phyloP scores from a whole-genome alignment of 2,797 vertebrate species.

The Lepus townsendii region DNA sequence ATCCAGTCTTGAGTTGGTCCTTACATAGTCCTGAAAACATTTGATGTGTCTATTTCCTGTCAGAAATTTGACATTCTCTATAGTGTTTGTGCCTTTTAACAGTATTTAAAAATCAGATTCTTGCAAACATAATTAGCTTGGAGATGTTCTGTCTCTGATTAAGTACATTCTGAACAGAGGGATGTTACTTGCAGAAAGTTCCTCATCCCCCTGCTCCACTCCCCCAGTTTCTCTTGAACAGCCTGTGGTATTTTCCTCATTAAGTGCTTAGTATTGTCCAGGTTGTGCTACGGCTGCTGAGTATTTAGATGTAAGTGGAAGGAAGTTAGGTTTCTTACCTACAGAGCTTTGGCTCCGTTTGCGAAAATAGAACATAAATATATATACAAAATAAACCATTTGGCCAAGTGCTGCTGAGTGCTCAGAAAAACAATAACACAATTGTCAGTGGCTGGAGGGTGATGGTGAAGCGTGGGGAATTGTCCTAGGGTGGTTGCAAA shows the following conservation, averaged over 20 bases:
- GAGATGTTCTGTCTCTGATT: conserved; percentile 68
- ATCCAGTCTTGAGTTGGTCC: conserved; percentile 49
- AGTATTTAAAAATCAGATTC: conserved; percentile 74
- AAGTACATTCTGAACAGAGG: conserved; percentile 65
- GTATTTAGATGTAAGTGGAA: background rate
- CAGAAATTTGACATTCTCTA: conserved; percentile 72
- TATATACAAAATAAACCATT: background rate
- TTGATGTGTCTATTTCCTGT: conserved; percentile 75
- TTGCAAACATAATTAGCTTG: conserved; percentile 75
- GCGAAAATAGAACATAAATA: background rate
- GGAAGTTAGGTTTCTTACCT: background rate
- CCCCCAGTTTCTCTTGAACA: background rate
- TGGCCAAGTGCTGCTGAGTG: background rate
- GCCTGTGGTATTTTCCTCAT: conserved; percentile 18
- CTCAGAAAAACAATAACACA: background rate
- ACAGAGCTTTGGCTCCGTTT: background rate
- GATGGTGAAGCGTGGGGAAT: background rate
- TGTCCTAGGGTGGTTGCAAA: background rate
- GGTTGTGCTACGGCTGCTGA: background rate
- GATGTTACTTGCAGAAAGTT: conserved; percentile 71
- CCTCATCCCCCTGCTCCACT: background rate
- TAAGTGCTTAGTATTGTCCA: background rate
- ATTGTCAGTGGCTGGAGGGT: background rate
- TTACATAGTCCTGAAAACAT: conserved; percentile 72
- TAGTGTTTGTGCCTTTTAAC: conserved; percentile 67